Percentiles rank a stretch among this genome's conserved stretches.
Evolutionary conservation across 23 tunicate species (phyloP).

Genomic region (Halocynthia aurantium): DNA sequence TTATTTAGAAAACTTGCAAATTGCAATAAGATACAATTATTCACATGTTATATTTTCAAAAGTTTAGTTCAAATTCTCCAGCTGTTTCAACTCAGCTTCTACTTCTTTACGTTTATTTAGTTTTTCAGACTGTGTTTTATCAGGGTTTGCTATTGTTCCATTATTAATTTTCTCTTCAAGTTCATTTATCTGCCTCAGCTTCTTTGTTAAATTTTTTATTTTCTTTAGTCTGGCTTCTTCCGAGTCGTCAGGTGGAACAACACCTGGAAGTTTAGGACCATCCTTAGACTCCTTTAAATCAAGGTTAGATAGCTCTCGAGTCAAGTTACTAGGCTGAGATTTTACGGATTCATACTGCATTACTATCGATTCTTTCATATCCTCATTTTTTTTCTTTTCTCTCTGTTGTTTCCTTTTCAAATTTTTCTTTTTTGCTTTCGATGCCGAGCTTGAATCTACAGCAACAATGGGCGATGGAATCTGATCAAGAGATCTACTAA

Average conservation of each 20-base stretch:
- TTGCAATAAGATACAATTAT: no score
- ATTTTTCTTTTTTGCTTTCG: slow-evolving; percentile 60
- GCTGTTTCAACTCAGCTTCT: slow-evolving; percentile 24
- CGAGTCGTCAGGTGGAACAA: neutral
- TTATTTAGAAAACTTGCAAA: no score
- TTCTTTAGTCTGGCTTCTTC: slow-evolving; percentile 15
- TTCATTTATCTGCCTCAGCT: slow-evolving; percentile 67
- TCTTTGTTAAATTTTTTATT: slow-evolving; percentile 48
- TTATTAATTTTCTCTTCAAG: slow-evolving; percentile 62
- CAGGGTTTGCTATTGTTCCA: slow-evolving; percentile 39
- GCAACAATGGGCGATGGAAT: neutral
- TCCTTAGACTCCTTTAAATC: neutral
- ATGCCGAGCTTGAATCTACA: neutral
- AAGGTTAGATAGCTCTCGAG: neutral
- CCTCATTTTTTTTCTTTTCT: slow-evolving; percentile 47
- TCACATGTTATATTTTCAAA: no score
- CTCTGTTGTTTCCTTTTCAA: slow-evolving; percentile 50
- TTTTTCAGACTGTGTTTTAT: slow-evolving; percentile 45
- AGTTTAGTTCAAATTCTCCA: neutral
- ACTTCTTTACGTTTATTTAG: slow-evolving; percentile 29
- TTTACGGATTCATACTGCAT: slow-evolving; percentile 38
- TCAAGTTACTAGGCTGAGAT: neutral
- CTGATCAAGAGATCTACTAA: no score
- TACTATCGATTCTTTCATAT: slow-evolving; percentile 16
- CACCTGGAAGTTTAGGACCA: neutral